Percentiles rank a stretch among this genome's conserved stretches.
Evolutionary conservation across 2,888 invertebrate species (phyloP).

Genomic region (Caprella mutica): DNA sequence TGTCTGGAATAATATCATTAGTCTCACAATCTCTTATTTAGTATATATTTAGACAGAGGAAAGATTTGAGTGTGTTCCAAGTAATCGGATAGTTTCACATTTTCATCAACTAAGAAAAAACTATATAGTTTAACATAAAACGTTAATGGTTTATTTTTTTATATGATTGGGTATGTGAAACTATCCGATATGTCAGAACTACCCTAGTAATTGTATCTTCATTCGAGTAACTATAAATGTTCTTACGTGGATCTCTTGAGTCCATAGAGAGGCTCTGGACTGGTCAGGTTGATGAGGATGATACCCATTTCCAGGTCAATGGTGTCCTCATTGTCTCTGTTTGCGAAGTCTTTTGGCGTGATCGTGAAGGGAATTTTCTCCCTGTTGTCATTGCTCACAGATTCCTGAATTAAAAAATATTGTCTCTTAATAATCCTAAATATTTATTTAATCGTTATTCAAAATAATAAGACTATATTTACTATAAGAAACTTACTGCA

Average conservation of each 20-base stretch:
- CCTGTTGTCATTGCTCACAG: constrained; percentile 45
- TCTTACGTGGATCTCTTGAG: constrained; percentile 63
- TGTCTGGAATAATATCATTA: constrained; percentile 43
- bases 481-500: constrained; percentile 22
- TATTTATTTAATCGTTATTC: not conserved
- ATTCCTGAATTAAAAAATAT: constrained; percentile 38
- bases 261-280: constrained; percentile 55
- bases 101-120: not conserved
- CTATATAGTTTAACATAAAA: not conserved
- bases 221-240: no score
- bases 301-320: constrained; percentile 73
- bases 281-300: constrained; percentile 72
- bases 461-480: not conserved
- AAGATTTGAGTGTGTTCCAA: constrained; percentile 6
- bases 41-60: not conserved
- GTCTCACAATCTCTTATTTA: no score
- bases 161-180: not conserved
- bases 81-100: no score
- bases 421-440: not conserved
- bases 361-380: constrained; percentile 58
- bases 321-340: constrained; percentile 51
- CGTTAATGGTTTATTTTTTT: constrained; percentile 31
- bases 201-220: no score
- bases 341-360: constrained; percentile 58
- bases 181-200: no score